Percentiles rank a stretch among this genome's conserved stretches.
Conservation (phyloP, 1,140 invertebrate genomes). For the Coelopa frigida region DNA sequence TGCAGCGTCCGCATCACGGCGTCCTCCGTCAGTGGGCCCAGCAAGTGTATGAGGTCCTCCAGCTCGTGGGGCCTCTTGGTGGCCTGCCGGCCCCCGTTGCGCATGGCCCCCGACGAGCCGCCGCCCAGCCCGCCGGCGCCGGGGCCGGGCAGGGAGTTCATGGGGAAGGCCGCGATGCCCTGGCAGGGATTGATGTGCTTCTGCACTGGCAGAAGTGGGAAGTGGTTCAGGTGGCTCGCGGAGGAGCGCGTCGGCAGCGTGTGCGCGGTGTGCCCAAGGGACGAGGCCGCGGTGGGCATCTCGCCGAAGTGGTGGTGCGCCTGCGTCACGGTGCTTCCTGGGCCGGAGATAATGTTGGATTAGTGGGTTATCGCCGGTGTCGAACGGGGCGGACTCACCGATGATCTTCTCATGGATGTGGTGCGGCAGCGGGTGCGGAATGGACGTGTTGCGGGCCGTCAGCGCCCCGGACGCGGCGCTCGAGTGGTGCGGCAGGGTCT, state of each 20-base stretch:
- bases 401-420: conserved; percentile 30
- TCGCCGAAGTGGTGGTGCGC: too few relatives aligned
- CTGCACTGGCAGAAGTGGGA: conserved; percentile 23
- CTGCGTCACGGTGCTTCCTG: conserved; percentile 13
- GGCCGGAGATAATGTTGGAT: conserved; percentile 2
- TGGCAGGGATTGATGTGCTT: conserved; percentile 35
- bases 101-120: not conserved
- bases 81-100: not conserved
- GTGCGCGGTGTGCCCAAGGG: conserved; percentile 24
- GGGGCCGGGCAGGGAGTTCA: too few relatives aligned
- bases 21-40: conserved; percentile 87
- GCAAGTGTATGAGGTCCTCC: conserved; percentile 85
- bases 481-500: conserved; percentile 21
- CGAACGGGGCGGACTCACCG: conserved; percentile 17
- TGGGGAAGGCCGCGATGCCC: conserved; percentile 27
- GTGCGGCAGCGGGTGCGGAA: conserved; percentile 40
- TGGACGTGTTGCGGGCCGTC: conserved; percentile 40
- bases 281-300: conserved; percentile 17
- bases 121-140: not conserved
- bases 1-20: conserved; percentile 86
- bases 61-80: conserved; percentile 46
- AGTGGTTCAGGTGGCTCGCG: conserved; percentile 1
- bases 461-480: conserved; percentile 19
- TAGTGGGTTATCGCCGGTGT: not conserved
- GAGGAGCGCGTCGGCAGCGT: conserved; percentile 23